phyloP scores from a whole-genome alignment of 2,797 vertebrate genomes.

The Poliocrania exsul region DNA sequence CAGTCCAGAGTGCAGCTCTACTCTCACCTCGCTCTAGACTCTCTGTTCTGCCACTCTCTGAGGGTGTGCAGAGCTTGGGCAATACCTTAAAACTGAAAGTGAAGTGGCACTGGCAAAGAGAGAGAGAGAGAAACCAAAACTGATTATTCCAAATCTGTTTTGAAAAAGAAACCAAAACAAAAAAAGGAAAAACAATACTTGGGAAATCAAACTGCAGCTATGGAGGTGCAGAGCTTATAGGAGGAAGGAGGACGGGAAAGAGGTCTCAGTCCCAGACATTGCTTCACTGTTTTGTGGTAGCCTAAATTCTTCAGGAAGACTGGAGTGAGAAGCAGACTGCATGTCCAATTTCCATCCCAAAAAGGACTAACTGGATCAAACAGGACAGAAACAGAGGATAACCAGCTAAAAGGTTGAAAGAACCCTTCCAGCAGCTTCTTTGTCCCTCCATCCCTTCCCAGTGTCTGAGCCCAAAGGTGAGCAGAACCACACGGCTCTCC shows the following conservation, averaged over 20 bases:
- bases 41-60: fast-evolving
- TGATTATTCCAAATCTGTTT: neutral
- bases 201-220: neutral
- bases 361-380: neutral
- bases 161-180: neutral
- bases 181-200: neutral
- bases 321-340: neutral
- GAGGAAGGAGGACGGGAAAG: neutral
- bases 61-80: neutral
- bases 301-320: neutral
- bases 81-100: neutral
- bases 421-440: neutral
- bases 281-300: neutral
- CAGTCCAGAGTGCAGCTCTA: neutral
- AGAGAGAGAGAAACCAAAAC: neutral
- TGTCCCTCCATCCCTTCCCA: neutral
- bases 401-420: neutral
- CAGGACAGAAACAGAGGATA: neutral
- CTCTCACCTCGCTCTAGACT: neutral
- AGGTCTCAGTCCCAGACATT: fast-evolving
- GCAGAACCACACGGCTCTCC: neutral
- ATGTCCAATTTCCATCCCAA: neutral
- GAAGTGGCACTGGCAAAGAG: neutral
- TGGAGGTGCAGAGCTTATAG: neutral
- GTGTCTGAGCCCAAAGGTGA: neutral